Evolutionary conservation across 2,888 invertebrate genomes (phyloP), one percentile per base, ranked within the genome.

Genomic region (Alitta virens): DNA sequence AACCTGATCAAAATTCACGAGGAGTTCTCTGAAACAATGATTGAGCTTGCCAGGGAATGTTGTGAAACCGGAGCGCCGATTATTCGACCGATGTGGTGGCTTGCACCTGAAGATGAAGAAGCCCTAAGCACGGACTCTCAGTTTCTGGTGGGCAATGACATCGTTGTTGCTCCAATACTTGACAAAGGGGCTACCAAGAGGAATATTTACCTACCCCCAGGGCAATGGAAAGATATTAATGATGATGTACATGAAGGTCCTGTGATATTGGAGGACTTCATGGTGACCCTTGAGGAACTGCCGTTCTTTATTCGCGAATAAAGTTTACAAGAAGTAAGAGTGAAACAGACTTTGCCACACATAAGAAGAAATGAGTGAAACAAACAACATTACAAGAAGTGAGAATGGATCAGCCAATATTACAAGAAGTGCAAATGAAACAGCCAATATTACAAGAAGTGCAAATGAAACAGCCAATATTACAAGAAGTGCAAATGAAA

Each of bases 51-150:
- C 1, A 27, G 63, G 1, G 70, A 73, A 14, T 63, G 74, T 5
- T 65, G 61, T 1, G 12, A 25, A 23, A 74, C 74, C 1, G 78
- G 76, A 0, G 85, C 87, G 46, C 97, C 98, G 0, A 92, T 97
- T 0, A 91, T 96, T 82, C 85, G 95, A 24, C 94, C 98, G 0
- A 78, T 95, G 24, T 91, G 94, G 88, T 88, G 91, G 68, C 89
- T 94, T 71, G 97, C 90, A 80, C 94, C 96, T 0, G 78, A 84
- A 0, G 96, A 98, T 74, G 85, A 87, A 12, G 86, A 88, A 3
- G 87, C 90, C 0, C 90, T 89, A 72, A 87, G 87, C 50, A 90
- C 95, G 64, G 96, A 97, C 69, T 87, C 91, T 3, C 71, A 80
- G 63, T 80, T 78, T 66, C 64, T 81, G 1, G 64, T 81, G 2